A percentile compares a stretch with the other conserved stretches of the same genome.
Conservation (phyloP, 2,113 vertebrate species). For the Rhinolophus sinicus region DNA sequence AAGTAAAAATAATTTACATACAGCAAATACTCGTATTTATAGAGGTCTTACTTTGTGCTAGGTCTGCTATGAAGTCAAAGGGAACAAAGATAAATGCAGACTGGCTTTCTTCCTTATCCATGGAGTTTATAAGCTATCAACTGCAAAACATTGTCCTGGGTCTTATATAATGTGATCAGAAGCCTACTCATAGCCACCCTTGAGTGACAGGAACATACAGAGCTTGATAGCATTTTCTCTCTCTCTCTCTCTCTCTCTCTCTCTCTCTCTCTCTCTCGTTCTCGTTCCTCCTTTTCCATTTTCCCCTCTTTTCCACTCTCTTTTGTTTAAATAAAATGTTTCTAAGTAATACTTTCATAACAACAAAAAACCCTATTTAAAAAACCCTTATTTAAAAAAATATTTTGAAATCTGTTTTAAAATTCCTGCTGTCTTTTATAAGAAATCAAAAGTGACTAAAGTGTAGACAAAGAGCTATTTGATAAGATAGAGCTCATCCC, state of each 20-base stretch:
- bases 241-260: neutral
- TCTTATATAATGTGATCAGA: neutral
- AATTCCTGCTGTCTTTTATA: neutral
- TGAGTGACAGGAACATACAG: neutral
- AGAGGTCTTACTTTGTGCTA: neutral
- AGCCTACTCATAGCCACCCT: neutral
- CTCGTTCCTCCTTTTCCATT: neutral
- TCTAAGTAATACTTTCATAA: neutral
- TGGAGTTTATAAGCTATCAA: neutral
- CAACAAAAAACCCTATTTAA: neutral
- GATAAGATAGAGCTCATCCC: neutral
- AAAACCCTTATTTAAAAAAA: neutral
- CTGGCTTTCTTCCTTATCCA: neutral
- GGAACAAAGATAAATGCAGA: neutral
- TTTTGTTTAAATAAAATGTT: slow-evolving; percentile 46
- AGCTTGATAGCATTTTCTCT: no score
- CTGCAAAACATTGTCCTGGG: neutral
- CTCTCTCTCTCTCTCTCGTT: neutral
- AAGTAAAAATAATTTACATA: slow-evolving; percentile 10
- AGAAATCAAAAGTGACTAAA: neutral
- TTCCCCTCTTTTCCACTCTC: neutral
- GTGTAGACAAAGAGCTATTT: neutral
- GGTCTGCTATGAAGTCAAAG: neutral
- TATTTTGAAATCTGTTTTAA: neutral
- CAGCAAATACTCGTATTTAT: neutral